A percentile compares a stretch with the other conserved stretches of the same genome.
Evolutionary conservation across 2,113 vertebrate species (phyloP).

Genomic region (Myxocyprinus asiaticus): DNA sequence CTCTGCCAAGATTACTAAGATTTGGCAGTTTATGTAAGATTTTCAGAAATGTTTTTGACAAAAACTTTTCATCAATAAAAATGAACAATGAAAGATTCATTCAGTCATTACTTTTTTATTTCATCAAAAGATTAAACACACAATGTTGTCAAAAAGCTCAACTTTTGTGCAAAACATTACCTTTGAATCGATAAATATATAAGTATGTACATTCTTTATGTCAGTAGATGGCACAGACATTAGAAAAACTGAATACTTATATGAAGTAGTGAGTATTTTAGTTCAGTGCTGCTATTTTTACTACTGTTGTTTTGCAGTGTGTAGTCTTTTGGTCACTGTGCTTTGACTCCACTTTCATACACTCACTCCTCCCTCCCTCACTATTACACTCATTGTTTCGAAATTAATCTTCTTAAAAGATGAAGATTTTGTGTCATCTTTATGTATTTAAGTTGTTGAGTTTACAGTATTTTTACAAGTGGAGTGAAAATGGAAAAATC

Average conservation of each 20-base stretch:
- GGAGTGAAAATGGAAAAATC: too few relatives aligned
- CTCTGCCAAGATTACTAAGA: too few relatives aligned
- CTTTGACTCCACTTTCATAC: too few relatives aligned
- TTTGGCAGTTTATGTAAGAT: too few relatives aligned
- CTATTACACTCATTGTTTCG: too few relatives aligned
- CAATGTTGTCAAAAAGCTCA: neutral
- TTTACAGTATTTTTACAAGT: neutral
- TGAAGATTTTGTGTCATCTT: too few relatives aligned
- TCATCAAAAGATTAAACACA: neutral
- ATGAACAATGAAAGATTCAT: neutral
- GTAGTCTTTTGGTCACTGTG: neutral
- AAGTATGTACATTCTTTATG: slow-evolving; percentile 30
- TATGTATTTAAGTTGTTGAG: neutral
- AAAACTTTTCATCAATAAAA: neutral
- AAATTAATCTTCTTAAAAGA: too few relatives aligned
- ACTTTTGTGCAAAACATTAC: slow-evolving; percentile 17
- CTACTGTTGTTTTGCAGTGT: neutral
- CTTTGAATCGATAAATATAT: neutral
- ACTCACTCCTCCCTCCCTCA: too few relatives aligned
- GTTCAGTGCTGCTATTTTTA: neutral
- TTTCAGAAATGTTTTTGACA: too few relatives aligned
- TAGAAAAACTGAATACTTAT: neutral
- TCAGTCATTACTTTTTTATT: slow-evolving; percentile 15
- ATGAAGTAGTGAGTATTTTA: slow-evolving; percentile 14
- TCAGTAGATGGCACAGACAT: slow-evolving; percentile 20